Evolutionary conservation across 2,797 vertebrate species (phyloP), one percentile per base, ranked within the genome.

Genomic region (Enteromius fasciolatus): DNA sequence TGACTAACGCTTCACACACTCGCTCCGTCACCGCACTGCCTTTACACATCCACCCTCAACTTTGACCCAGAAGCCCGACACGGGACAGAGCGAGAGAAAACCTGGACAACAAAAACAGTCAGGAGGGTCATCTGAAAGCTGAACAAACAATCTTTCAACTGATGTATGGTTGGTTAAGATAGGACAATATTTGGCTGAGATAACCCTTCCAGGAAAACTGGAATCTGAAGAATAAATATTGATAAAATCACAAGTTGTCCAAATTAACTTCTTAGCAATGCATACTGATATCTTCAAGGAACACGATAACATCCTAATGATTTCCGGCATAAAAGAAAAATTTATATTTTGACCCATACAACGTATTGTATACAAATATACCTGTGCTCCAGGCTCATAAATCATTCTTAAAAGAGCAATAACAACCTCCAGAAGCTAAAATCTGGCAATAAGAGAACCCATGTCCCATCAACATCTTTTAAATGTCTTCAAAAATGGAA

Each of bases 1-100:
- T 63, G 79, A 72, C 67, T 68, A 80, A 80, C 5, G 50, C 78
- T 20, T 57, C 46, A 69, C 39, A 52, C 25, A 64, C 59, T 23
- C 59, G 4, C 36, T 61, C 72, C 2, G 48, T 20, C 28, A 57
- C 12, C 11, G 46, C 52, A 11, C 54, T 2, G n/a, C 11, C 57
- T 25, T 25, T 28, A 28, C 2, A 39, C 33, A 76, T 9, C 9
- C 18, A 4, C 57, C 4, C 0, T 50, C 57, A 73, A 18, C 79
- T 73, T 36, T 64, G 57, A 73, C 68, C 78, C 3, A 15, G 9
- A 69, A 57, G 63, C 18, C 23, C 15, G 7, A 79, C 15, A 4
- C 5, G 1, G 28, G 14, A 12, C 28, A 52, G 41, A 1, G 9
- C 46, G 3, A 48, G 68, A 72, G 23, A 72, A 69, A 25, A 11